Conservation (phyloP, 2,888 invertebrate genomes). For the Drosophila borealis region DNA sequence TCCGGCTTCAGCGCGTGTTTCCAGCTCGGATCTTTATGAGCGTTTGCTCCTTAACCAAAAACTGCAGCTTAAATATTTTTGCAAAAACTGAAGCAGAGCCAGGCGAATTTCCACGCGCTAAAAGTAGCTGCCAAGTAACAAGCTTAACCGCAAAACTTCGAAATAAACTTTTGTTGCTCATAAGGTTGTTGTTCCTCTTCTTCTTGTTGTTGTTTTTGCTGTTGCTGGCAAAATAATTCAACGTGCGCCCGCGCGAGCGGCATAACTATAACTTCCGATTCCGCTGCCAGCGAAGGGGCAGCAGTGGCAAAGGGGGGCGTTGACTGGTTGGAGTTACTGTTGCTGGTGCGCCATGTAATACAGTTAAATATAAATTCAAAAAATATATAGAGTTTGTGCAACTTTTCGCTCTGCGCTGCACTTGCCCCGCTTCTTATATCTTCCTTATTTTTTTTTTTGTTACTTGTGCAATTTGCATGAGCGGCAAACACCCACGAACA, state of each 20-base stretch:
- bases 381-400: constrained; percentile 56
- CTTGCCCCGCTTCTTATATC: constrained; percentile 22
- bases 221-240: constrained; percentile 61
- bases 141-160: constrained; percentile 78
- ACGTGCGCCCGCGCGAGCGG: constrained; percentile 63
- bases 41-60: constrained; percentile 38
- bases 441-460: constrained; percentile 32
- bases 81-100: constrained; percentile 39
- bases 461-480: constrained; percentile 77
- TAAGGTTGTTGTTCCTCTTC: constrained; percentile 18
- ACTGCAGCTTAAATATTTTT: constrained; percentile 68
- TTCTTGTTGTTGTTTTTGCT: constrained; percentile 19
- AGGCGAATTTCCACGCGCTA: constrained; percentile 47
- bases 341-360: constrained; percentile 58
- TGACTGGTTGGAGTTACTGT: constrained; percentile 21
- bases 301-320: not conserved
- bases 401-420: constrained; percentile 48
- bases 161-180: constrained; percentile 72
- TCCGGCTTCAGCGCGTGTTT: not conserved
- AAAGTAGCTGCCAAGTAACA: constrained; percentile 78
- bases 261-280: constrained; percentile 81
- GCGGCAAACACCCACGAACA: constrained; percentile 80
- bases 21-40: constrained; percentile 48
- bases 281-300: constrained; percentile 38
- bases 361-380: constrained; percentile 75